Percentiles rank a stretch among this genome's conserved stretches.
Evolutionary conservation across 2,113 vertebrate genomes (phyloP).

Genomic region (Eidolon helvum): DNA sequence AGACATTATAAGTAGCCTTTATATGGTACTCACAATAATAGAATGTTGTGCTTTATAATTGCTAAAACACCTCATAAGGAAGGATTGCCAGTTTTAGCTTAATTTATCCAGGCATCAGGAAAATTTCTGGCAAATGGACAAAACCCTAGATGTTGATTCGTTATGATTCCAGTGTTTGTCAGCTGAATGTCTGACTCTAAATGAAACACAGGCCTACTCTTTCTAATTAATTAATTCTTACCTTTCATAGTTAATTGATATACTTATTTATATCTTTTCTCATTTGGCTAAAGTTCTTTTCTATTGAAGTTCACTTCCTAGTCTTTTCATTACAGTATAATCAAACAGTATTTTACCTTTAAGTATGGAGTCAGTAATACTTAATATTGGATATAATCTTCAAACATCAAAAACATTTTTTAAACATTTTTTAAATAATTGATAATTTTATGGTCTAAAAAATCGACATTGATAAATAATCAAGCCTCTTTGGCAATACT

Average conservation of each 20-base stretch:
- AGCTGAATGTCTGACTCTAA: not conserved
- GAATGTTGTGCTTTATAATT: conserved; percentile 2
- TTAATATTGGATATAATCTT: not conserved
- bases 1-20: not conserved
- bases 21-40: not conserved
- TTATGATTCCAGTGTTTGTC: not conserved
- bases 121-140: not conserved
- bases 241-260: not conserved
- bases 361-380: not conserved
- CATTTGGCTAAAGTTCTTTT: not conserved
- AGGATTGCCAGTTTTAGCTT: not conserved
- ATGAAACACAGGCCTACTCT: not conserved
- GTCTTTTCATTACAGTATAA: not conserved
- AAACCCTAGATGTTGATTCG: not conserved
- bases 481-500: not conserved
- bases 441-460: not conserved
- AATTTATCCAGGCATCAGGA: not conserved
- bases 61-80: not conserved
- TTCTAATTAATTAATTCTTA: not conserved
- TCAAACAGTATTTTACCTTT: not conserved
- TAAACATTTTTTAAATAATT: not conserved
- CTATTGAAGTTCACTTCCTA: not conserved
- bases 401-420: not conserved
- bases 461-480: not conserved
- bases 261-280: not conserved